These are phyloP conservation scores for Tenthredo amoena DNA, from an alignment of 2,888 invertebrate species.

Conservation along the genomic window DNA sequence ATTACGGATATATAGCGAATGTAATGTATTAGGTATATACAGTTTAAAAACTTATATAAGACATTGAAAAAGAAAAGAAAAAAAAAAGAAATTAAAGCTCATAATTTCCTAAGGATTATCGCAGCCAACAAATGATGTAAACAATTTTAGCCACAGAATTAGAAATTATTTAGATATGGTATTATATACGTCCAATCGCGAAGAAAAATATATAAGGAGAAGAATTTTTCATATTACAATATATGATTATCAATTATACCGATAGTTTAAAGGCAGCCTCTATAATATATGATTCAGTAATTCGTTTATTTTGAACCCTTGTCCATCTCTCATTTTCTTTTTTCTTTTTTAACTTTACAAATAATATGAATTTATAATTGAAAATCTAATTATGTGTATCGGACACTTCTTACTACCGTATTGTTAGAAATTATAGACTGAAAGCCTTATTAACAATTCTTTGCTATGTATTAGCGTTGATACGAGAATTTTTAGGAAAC, in stretches of 20 bases:
- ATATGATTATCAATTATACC: constrained; percentile 9
- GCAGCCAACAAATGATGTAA: constrained; percentile 21
- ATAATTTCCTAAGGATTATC: constrained; percentile 24
- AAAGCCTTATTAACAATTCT: constrained; percentile 6
- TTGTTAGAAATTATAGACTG: constrained; percentile 27
- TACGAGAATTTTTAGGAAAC: constrained; percentile 19
- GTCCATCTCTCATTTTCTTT: constrained; percentile 8
- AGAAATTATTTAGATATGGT: constrained; percentile 12
- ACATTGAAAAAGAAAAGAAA: constrained; percentile 6
- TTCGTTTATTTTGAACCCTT: not conserved
- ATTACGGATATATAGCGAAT: not conserved
- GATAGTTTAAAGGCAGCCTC: not conserved
- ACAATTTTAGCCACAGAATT: constrained; percentile 14
- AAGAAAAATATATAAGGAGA: not conserved
- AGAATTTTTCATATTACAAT: not conserved
- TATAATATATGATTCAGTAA: not conserved
- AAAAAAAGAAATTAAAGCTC: not conserved
- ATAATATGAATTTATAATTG: not conserved
- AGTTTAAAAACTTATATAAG: not conserved
- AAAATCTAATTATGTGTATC: not conserved
- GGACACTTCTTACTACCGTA: not conserved
- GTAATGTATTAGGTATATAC: constrained; percentile 31
- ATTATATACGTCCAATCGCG: constrained; percentile 36
- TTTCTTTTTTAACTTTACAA: not conserved
- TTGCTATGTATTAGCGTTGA: not conserved